Evolutionary conservation across 2,113 vertebrate genomes (phyloP).

Genomic region (Proterorhinus semilunaris): DNA sequence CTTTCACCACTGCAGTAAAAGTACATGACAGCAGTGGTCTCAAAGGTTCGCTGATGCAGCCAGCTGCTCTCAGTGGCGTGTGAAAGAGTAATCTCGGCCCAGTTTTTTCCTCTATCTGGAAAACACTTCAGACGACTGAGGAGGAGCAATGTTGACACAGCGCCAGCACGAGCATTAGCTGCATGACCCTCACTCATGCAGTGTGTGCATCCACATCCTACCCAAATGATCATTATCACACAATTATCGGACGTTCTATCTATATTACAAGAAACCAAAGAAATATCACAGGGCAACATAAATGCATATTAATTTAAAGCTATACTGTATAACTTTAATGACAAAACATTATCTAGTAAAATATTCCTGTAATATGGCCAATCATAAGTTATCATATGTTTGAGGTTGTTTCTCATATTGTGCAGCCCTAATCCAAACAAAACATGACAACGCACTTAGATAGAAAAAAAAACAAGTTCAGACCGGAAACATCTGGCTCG

Average conservation of each 20-base stretch:
- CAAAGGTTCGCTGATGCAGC: conserved; percentile 47
- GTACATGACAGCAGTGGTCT: conserved; percentile 33
- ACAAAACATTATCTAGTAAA: background rate
- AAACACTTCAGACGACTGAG: conserved; percentile 29
- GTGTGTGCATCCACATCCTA: no score
- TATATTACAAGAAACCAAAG: no score
- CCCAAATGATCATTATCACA: no score
- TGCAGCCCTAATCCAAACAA: background rate
- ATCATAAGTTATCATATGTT: no score
- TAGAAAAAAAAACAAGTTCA: background rate
- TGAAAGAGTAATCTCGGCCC: conserved; percentile 64
- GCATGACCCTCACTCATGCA: background rate
- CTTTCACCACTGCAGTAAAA: conserved; percentile 44
- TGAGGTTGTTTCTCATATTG: background rate
- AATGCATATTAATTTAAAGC: no score
- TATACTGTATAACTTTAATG: background rate
- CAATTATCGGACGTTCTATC: no score
- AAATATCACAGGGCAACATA: no score
- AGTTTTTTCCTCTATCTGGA: conserved; percentile 16
- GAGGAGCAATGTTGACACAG: conserved; percentile 57
- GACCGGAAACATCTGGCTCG: conserved; percentile 1
- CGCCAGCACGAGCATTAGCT: conserved; percentile 38
- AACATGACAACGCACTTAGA: conserved; percentile 3
- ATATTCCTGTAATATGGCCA: no score
- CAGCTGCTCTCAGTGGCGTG: conserved; percentile 46